phyloP scores from a whole-genome alignment of 2,888 invertebrate genomes.

The Bedellia somnulentella region DNA sequence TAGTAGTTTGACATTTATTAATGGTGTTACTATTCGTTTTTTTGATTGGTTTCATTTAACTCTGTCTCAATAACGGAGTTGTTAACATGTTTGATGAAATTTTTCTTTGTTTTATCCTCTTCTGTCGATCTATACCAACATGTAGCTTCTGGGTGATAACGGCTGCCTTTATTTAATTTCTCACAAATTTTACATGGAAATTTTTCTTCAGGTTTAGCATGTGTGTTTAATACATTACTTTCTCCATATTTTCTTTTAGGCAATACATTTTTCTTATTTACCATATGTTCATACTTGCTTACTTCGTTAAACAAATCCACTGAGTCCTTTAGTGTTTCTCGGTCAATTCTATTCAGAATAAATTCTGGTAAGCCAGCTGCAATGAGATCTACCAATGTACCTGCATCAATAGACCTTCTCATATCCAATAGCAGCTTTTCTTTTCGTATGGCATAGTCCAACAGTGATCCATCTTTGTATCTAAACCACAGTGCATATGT shows the following conservation, averaged over 20 bases:
- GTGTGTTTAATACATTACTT: too few species aligned
- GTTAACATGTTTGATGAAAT: slow-evolving; percentile 4
- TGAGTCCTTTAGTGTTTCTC: neutral
- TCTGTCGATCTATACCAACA: slow-evolving; percentile 7
- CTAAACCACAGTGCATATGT: neutral
- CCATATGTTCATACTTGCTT: neutral
- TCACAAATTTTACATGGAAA: slow-evolving; percentile 1
- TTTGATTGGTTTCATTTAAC: slow-evolving; percentile 7
- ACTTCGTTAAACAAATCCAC: neutral
- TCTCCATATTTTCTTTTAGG: neutral
- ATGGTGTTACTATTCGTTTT: slow-evolving; percentile 9
- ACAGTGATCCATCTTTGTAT: slow-evolving; percentile 1
- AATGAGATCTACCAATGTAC: neutral
- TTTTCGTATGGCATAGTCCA: slow-evolving; percentile 1
- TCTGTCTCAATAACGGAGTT: slow-evolving; percentile 9
- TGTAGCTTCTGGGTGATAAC: slow-evolving; percentile 5
- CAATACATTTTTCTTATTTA: neutral
- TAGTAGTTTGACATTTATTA: too few species aligned
- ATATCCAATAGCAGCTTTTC: neutral
- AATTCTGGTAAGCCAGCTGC: neutral
- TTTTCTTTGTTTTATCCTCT: slow-evolving; percentile 1
- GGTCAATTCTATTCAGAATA: neutral
- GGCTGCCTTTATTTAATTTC: slow-evolving; percentile 8
- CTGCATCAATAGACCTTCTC: neutral
- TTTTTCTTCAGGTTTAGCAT: neutral